A percentile compares a stretch with the other conserved stretches of the same genome.
Evolutionary conservation across 1,140 invertebrate genomes (phyloP).

Genomic region (Anastrepha ludens): DNA sequence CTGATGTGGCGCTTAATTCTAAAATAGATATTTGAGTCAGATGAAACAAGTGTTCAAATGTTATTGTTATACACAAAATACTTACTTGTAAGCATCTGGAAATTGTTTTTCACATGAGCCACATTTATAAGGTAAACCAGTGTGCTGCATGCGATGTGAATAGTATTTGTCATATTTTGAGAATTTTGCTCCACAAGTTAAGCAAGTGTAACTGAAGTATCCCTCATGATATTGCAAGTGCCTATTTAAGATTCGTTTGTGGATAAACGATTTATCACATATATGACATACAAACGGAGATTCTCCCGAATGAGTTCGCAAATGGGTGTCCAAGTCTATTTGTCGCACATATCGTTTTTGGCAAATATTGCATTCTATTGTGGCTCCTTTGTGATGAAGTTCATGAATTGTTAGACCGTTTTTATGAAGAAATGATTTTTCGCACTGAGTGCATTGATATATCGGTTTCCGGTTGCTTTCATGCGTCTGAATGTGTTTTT

Average conservation of each 20-base stretch:
- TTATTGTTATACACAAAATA: not conserved
- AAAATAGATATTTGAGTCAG: not conserved
- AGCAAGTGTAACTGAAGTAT: conserved; percentile 26
- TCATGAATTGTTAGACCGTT: conserved; percentile 20
- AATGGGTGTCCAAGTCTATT: conserved; percentile 39
- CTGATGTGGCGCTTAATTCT: conserved; percentile 50
- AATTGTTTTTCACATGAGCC: conserved; percentile 29
- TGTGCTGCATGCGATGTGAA: conserved; percentile 11
- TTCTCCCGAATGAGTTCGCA: conserved; percentile 52
- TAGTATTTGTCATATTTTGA: conserved; percentile 22
- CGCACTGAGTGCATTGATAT: conserved; percentile 35
- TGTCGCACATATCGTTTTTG: conserved; percentile 44
- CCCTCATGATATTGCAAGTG: conserved; percentile 49
- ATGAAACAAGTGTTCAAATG: too few species aligned
- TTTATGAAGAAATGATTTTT: conserved; percentile 45
- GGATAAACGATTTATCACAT: conserved; percentile 40
- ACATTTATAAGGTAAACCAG: conserved; percentile 51
- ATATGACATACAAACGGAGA: conserved; percentile 48
- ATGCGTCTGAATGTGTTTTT: conserved; percentile 8
- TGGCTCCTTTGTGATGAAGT: conserved; percentile 27
- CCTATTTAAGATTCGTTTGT: conserved; percentile 31
- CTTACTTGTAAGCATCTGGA: conserved; percentile 36
- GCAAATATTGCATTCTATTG: conserved; percentile 46
- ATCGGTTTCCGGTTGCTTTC: conserved; percentile 5
- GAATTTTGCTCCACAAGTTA: conserved; percentile 43